Evolutionary conservation across 2,888 invertebrate genomes (phyloP), one percentile per base, ranked within the genome.

Genomic region (Alviniconcha strummeri): DNA sequence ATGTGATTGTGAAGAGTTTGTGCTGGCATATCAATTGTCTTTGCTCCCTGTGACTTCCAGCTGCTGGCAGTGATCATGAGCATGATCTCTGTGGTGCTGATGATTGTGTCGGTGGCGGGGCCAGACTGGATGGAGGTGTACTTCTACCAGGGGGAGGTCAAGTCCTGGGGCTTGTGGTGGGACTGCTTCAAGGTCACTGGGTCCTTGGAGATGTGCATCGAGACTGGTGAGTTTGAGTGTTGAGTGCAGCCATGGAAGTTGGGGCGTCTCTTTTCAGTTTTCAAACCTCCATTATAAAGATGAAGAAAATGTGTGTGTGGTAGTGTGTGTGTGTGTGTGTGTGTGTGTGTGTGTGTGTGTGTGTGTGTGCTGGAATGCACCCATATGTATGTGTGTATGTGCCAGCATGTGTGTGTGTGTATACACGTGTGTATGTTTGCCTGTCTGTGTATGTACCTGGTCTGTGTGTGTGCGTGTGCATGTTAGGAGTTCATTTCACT

Each of bases 41-140:
- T 71, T 17, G 9, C n/a, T 71, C 8, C 8, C 8, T 19, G 2
- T 71, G 17, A 2, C 80, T 87, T 86, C 79, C 88, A 90, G 90
- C 84, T 90, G 11, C 86, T 90, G 71, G 90, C 88, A 5, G 88
- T 87, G n/a, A 84, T 89, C 1, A 86, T 90, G 80, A 84, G 85
- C 52, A 75, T 88, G 13, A 86, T 89, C 76, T 86, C 90, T 55
- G 86, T 87, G 8, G 83, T 90, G 4, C 87, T 90, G 83, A 84
- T 89, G 77, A 85, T 89, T 13, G 86, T 88, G 13, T 88, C 89
- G 13, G 84, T 89, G 56, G 89, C 88, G 11, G 89, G 89, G 4
- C 85, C 88, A 19, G 88, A 89, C 57, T 90, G 90, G 90, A 90
- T 90, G 64, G 88, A 87, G 55, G 90, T 90, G 57, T 56, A 77